phyloP scores from a whole-genome alignment of 1,140 invertebrate genomes.

The Zophobas atratus region DNA sequence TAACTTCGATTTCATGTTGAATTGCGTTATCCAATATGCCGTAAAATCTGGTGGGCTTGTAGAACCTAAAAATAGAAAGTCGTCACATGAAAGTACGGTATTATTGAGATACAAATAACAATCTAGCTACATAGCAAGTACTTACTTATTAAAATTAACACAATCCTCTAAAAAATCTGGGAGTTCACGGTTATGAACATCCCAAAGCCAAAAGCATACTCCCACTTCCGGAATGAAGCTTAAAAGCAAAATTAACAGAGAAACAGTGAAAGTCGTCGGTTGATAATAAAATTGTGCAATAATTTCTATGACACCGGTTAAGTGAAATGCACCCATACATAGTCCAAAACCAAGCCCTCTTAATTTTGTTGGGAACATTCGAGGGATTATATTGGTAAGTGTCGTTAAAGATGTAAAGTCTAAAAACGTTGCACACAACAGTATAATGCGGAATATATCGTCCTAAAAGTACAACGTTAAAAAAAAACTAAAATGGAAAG shows the following conservation, averaged over 20 bases:
- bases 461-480: background rate
- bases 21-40: background rate
- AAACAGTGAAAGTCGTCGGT: background rate
- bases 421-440: background rate
- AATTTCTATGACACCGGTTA: background rate
- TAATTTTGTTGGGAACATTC: conserved; percentile 15
- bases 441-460: background rate
- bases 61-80: conserved; percentile 1
- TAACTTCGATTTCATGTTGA: conserved; percentile 8
- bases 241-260: background rate
- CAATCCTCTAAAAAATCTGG: conserved; percentile 19
- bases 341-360: background rate
- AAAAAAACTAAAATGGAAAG: background rate
- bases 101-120: no score
- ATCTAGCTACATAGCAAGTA: no score
- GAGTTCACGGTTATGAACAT: conserved; percentile 22
- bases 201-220: conserved; percentile 6
- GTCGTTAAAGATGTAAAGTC: background rate
- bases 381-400: background rate
- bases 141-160: conserved; percentile 12
- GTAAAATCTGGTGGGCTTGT: conserved; percentile 9
- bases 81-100: background rate
- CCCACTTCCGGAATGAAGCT: background rate
- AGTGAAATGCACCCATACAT: background rate
- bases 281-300: background rate